Percentiles rank a stretch among this genome's conserved stretches.
Conservation (phyloP, 2,888 invertebrate genomes). For the Alsophila aescularia region DNA sequence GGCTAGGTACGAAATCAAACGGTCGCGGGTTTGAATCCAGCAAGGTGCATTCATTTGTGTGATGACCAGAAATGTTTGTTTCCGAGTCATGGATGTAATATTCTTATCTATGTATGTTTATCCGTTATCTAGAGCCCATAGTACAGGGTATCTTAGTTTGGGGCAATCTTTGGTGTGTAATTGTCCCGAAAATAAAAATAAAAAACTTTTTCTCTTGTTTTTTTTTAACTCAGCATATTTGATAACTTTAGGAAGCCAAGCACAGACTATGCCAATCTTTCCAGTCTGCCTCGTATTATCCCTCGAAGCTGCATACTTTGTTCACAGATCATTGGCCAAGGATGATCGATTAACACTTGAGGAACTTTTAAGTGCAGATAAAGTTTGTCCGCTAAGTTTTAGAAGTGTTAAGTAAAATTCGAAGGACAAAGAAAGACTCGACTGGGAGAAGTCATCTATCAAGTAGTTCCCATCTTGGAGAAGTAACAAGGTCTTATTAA, state of each 20-base stretch:
- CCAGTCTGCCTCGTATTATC: background rate
- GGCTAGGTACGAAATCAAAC: too few relatives aligned
- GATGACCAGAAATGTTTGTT: too few relatives aligned
- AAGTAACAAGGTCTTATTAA: conserved; percentile 52
- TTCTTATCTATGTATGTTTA: too few relatives aligned
- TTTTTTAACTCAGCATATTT: too few relatives aligned
- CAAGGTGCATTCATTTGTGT: too few relatives aligned
- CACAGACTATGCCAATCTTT: background rate
- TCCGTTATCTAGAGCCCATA: too few relatives aligned
- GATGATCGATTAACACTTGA: conserved; percentile 74
- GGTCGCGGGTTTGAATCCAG: too few relatives aligned
- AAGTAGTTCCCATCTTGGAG: conserved; percentile 61
- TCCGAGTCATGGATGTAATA: too few relatives aligned
- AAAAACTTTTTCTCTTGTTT: too few relatives aligned
- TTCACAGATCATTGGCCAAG: conserved; percentile 65
- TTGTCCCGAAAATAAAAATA: too few relatives aligned
- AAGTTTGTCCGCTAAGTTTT: conserved; percentile 66
- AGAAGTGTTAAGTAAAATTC: conserved; percentile 71
- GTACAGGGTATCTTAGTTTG: too few relatives aligned
- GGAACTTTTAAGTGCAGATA: conserved; percentile 62
- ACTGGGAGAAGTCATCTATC: conserved; percentile 69
- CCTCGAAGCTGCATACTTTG: conserved; percentile 35
- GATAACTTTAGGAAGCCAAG: background rate
- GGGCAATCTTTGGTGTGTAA: too few relatives aligned
- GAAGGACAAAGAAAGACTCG: conserved; percentile 55